These are phyloP conservation scores for Trimorus sp. DNA, from an alignment of 2,888 invertebrate genomes.

Conservation along the genomic window DNA sequence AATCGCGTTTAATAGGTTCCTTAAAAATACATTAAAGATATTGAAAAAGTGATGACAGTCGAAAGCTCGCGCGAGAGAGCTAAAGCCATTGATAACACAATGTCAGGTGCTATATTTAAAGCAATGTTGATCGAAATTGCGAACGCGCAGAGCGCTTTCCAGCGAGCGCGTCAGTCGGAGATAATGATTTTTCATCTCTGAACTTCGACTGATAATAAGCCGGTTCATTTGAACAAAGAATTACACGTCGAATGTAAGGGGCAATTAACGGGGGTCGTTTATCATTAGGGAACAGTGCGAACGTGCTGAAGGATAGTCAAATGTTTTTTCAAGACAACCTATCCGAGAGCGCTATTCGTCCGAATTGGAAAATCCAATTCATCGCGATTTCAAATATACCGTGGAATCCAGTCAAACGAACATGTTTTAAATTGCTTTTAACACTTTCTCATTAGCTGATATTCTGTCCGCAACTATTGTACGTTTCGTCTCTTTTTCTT, in stretches of 20 bases:
- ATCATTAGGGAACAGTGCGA: slow-evolving; percentile 23
- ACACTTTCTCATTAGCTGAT: too few species aligned
- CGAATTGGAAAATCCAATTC: slow-evolving; percentile 21
- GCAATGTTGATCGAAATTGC: slow-evolving; percentile 51
- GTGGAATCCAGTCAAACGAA: too few species aligned
- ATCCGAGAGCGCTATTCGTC: neutral
- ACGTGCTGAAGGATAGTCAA: slow-evolving; percentile 6
- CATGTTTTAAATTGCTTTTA: too few species aligned
- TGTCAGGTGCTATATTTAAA: slow-evolving; percentile 52
- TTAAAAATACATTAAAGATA: slow-evolving; percentile 55
- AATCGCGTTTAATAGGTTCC: slow-evolving; percentile 49
- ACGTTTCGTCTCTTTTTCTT: too few species aligned
- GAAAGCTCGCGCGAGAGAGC: slow-evolving; percentile 42
- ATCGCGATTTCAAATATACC: neutral
- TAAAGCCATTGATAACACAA: slow-evolving; percentile 49
- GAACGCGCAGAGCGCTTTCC: slow-evolving; percentile 32
- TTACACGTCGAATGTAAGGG: slow-evolving; percentile 33
- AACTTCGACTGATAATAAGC: slow-evolving; percentile 46
- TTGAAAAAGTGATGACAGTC: slow-evolving; percentile 48
- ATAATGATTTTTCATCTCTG: slow-evolving; percentile 43
- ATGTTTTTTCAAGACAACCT: slow-evolving; percentile 25
- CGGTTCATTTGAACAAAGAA: slow-evolving; percentile 33
- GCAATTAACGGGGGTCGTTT: slow-evolving; percentile 45
- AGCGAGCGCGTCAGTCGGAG: slow-evolving; percentile 24
- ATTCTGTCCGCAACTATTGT: too few species aligned